Conservation (phyloP, 2,888 invertebrate genomes). For the Vandiemenella viatica region DNA sequence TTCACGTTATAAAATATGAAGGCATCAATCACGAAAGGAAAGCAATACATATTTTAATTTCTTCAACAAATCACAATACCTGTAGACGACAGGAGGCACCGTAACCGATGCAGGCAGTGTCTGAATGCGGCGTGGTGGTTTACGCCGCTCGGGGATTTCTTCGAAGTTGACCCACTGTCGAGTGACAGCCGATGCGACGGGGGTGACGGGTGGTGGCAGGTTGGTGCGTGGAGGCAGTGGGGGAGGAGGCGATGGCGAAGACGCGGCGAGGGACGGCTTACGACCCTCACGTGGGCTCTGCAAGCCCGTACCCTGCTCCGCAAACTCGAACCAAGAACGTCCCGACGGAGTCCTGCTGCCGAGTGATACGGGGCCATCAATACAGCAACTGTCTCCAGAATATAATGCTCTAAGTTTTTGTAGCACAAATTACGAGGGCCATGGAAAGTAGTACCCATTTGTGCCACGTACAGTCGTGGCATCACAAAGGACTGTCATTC, state of each 20-base stretch:
- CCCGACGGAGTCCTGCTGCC: constrained; percentile 25
- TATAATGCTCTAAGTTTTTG: too few species aligned
- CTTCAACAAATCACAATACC: too few species aligned
- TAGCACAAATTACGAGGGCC: too few species aligned
- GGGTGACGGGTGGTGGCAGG: constrained; percentile 24
- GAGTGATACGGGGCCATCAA: not conserved
- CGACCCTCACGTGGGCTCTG: constrained; percentile 21
- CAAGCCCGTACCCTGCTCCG: constrained; percentile 30
- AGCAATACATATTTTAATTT: too few species aligned
- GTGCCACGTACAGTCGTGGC: too few species aligned
- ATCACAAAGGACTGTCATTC: too few species aligned
- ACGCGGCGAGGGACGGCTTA: constrained; percentile 16
- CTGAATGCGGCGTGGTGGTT: constrained; percentile 68
- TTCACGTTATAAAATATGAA: too few species aligned
- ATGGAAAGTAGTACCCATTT: too few species aligned
- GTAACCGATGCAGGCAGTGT: constrained; percentile 42
- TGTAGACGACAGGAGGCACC: not conserved
- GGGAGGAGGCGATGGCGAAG: constrained; percentile 14
- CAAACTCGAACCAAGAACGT: constrained; percentile 45
- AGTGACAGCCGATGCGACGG: constrained; percentile 20
- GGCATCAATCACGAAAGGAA: too few species aligned
- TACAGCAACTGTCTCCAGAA: too few species aligned
- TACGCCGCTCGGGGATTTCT: constrained; percentile 68
- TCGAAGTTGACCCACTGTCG: constrained; percentile 74
- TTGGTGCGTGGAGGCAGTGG: constrained; percentile 22